Percentiles rank a stretch among this genome's conserved stretches.
phyloP scores from a whole-genome alignment of 2,113 vertebrate genomes.

The Etheostoma cragini region DNA sequence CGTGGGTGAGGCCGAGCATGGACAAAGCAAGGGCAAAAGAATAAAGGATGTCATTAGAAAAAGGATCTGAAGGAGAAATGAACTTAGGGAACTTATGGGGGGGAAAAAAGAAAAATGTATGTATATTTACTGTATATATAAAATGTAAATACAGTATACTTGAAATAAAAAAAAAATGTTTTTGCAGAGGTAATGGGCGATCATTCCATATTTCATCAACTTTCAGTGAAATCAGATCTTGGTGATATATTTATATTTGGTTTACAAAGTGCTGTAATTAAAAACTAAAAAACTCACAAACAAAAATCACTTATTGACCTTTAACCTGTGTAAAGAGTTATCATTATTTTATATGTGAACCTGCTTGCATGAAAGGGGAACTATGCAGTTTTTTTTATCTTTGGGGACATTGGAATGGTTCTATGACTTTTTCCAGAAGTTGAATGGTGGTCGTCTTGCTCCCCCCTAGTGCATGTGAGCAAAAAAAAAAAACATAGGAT shows the following conservation, averaged over 20 bases:
- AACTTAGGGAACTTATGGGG: not conserved
- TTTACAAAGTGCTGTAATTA: not conserved
- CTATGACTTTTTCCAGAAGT: no score
- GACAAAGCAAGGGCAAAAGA: slow-evolving; percentile 58
- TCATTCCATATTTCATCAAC: not conserved
- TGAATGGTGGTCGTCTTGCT: no score
- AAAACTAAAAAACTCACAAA: not conserved
- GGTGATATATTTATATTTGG: no score
- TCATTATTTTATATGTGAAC: not conserved
- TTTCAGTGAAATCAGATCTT: not conserved
- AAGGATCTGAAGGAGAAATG: slow-evolving; percentile 5
- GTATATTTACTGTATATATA: no score
- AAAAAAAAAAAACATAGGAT: no score
- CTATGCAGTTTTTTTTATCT: no score
- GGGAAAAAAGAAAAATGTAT: not conserved
- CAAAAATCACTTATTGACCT: not conserved
- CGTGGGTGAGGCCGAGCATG: slow-evolving; percentile 1
- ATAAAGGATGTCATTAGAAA: not conserved
- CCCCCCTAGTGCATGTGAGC: no score
- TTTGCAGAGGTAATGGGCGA: not conserved
- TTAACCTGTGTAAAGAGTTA: not conserved
- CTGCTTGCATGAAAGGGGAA: no score
- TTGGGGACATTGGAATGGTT: no score
- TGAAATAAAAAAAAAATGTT: not conserved
- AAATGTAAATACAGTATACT: no score